These are phyloP conservation scores for Calcarius ornatus DNA, from an alignment of 2,113 vertebrate species.

Conservation along the genomic window DNA sequence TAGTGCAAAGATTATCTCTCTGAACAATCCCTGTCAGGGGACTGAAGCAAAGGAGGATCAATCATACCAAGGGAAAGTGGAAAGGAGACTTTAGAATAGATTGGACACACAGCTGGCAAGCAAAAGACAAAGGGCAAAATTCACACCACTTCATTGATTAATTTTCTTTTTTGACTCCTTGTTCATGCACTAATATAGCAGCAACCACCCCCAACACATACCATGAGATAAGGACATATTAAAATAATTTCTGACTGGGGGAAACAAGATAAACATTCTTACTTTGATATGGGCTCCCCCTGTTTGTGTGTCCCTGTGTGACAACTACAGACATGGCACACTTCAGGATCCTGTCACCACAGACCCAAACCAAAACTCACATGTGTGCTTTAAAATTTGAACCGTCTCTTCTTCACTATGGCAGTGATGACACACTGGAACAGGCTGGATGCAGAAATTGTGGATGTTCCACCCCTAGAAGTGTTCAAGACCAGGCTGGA, in stretches of 20 bases:
- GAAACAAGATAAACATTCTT: not conserved
- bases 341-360: not conserved
- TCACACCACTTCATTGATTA: not conserved
- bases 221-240: not conserved
- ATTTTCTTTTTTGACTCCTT: not conserved
- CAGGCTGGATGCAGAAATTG: not conserved
- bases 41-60: not conserved
- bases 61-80: not conserved
- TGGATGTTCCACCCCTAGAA: not conserved
- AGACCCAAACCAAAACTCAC: not conserved
- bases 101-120: not conserved
- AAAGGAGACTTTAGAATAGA: not conserved
- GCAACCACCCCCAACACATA: not conserved
- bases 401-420: not conserved
- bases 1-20: not conserved
- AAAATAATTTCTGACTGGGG: not conserved
- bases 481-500: not conserved
- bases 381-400: not conserved
- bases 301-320: not conserved
- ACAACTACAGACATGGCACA: not conserved
- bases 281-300: not conserved
- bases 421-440: not conserved
- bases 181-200: not conserved
- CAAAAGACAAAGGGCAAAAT: not conserved
- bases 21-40: not conserved